Evolutionary conservation across 2,888 invertebrate species (phyloP), one percentile per base, ranked within the genome.

Genomic region (Gortyna flavago): DNA sequence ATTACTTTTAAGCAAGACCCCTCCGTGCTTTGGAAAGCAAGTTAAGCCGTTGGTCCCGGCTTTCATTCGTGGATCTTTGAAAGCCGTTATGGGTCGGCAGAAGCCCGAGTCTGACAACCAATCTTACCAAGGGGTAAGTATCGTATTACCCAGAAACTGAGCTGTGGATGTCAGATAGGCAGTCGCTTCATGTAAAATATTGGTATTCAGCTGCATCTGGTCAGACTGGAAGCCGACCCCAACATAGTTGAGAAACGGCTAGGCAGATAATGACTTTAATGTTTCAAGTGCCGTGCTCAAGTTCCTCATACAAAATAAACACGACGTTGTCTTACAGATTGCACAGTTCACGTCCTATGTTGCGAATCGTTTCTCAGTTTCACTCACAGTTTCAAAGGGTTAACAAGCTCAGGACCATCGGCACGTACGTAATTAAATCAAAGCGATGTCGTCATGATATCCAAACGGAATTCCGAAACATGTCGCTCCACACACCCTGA

Each of bases 361-460:
- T 32, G 64, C 78, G 41, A 65, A 82, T 68, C n/a, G 41, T 69
- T 71, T 62, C 72, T 71, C n/a, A 32, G 62, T 65, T 79, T 41
- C 70, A 54, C 48, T 77, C 54, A 61, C 35, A 80, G 51, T 72
- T 79, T 77, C 61, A 59, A 73, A 73, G 86, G 71, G 61, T 79
- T 83, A 83, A 83, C 75, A 75, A 83, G 75, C 78, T 72, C 51
- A 62, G 32, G 35, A 69, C 61, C 44, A 79, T 74, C 78, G 73
- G 72, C 87, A 87, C 85, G 86, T 83, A 87, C 80, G 67, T 80
- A 86, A 88, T 82, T 79, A 85, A 81, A 84, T 80, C 77, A 77
- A 78, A 72, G 72, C 73, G 83, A 88, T 88, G 85, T 84, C 84
- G 87, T 89, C 89, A 89, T 88, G 73, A 62, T 78, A 81, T 78